Evolutionary conservation across 2,797 vertebrate genomes (phyloP).

Genomic region (Schizopygopsis pylzovi): DNA sequence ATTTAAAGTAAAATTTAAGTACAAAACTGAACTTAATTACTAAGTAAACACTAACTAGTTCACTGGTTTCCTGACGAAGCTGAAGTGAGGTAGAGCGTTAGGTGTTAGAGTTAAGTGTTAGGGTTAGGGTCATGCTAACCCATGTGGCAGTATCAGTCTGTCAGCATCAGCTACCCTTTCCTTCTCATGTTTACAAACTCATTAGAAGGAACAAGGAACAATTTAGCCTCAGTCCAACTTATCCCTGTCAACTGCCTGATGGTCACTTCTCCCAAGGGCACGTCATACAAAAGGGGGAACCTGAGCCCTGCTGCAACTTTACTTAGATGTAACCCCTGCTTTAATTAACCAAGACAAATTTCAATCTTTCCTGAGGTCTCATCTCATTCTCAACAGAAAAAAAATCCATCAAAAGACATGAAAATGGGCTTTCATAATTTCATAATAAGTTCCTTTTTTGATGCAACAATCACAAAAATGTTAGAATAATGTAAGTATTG

Average conservation of each 20-base stretch:
- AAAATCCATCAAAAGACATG: neutral
- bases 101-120: conserved; percentile 14
- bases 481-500: neutral
- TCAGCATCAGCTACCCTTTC: conserved; percentile 54
- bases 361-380: neutral
- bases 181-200: conserved; percentile 52
- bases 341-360: conserved; percentile 19
- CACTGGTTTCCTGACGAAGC: neutral
- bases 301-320: neutral
- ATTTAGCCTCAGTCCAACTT: conserved; percentile 42
- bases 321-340: conserved; percentile 16
- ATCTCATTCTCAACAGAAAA: neutral
- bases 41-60: neutral
- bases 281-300: conserved; percentile 9
- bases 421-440: neutral
- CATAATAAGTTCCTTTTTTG: neutral
- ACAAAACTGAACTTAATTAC: neutral
- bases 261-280: conserved; percentile 36
- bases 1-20: neutral
- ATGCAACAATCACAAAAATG: neutral
- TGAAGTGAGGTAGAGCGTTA: neutral
- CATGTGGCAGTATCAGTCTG: conserved; percentile 41
- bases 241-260: conserved; percentile 32
- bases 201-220: conserved; percentile 51
- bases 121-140: conserved; percentile 1